A percentile compares a stretch with the other conserved stretches of the same genome.
phyloP scores from a whole-genome alignment of 2,888 invertebrate genomes.

The Bugulina stolonifera region DNA sequence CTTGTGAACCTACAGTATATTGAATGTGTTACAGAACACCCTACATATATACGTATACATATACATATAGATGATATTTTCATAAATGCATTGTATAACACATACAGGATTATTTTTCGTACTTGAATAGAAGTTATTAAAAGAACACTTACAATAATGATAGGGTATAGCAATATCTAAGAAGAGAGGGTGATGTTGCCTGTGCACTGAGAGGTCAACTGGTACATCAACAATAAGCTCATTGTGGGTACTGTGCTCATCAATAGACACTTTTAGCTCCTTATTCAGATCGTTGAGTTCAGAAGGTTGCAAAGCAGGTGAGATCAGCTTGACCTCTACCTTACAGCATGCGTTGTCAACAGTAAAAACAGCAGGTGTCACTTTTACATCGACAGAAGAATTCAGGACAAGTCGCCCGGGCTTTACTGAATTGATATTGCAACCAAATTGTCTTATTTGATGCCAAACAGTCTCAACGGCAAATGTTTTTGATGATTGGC shows the following conservation, averaged over 20 bases:
- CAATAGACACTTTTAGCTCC: background rate
- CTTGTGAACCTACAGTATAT: too few species aligned
- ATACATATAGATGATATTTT: too few species aligned
- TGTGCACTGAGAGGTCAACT: background rate
- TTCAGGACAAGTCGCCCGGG: background rate
- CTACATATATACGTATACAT: too few species aligned
- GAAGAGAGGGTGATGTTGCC: background rate
- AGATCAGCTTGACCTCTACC: background rate
- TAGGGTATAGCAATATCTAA: background rate
- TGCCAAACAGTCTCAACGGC: too few species aligned
- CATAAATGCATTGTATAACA: too few species aligned
- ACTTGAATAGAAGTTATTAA: too few species aligned
- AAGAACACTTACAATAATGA: constrained; percentile 24
- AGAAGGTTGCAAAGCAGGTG: background rate
- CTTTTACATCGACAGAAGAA: background rate
- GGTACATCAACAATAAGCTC: constrained; percentile 9
- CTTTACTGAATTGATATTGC: background rate
- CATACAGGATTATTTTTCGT: too few species aligned
- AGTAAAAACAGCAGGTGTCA: background rate
- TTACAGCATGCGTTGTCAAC: background rate
- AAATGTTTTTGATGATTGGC: too few species aligned
- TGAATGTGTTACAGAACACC: too few species aligned
- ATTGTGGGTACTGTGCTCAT: background rate
- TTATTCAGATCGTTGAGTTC: background rate
- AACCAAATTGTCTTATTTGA: background rate